Evolutionary conservation across 2,888 invertebrate species (phyloP).

Genomic region (Odontothrips loti): DNA sequence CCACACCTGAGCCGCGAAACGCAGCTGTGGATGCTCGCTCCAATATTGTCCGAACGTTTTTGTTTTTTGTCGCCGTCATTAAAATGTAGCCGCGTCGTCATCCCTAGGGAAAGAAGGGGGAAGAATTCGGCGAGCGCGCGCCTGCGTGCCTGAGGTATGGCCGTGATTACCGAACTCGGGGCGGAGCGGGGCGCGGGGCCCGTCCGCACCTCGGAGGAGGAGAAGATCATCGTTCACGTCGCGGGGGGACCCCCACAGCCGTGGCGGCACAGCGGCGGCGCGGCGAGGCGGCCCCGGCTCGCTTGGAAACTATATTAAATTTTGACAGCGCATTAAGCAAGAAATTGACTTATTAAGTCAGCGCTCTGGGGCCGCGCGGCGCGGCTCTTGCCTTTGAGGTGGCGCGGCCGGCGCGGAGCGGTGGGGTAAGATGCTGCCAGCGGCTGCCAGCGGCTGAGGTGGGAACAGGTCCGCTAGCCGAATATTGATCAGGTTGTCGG

Average conservation of each 20-base stretch:
- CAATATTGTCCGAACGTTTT: neutral
- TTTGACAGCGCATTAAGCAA: constrained; percentile 25
- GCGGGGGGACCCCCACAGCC: neutral
- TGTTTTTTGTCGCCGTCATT: too few relatives aligned
- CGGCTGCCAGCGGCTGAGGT: neutral
- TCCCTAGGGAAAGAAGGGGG: too few relatives aligned
- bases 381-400: neutral
- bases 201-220: too few relatives aligned
- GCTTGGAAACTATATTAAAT: constrained; percentile 23
- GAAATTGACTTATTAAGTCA: constrained; percentile 19
- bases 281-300: neutral
- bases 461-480: constrained; percentile 23
- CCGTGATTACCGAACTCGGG: too few relatives aligned
- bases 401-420: neutral
- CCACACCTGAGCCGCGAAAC: too few relatives aligned
- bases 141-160: too few relatives aligned
- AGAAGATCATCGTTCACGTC: too few relatives aligned
- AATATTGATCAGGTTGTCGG: constrained; percentile 8
- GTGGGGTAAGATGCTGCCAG: neutral
- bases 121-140: too few relatives aligned
- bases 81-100: too few relatives aligned
- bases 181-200: too few relatives aligned
- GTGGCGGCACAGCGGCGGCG: neutral
- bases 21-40: neutral
- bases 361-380: constrained; percentile 6